Base-by-base conservation (phyloP, 2,888 invertebrate genomes). In the Neuroscelio doddi region DNA sequence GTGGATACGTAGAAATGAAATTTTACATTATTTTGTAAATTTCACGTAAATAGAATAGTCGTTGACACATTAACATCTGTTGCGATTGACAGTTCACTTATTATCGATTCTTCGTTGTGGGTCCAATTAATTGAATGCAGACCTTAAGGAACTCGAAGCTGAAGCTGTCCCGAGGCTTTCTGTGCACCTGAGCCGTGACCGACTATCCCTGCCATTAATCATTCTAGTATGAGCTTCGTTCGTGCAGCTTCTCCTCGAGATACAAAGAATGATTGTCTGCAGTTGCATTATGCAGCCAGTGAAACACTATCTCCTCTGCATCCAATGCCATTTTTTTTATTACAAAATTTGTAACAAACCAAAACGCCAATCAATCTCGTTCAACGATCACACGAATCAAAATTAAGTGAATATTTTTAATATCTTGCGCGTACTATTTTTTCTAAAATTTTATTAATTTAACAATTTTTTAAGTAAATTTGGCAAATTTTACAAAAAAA, bases 141-240 rank as follows among this genome's bases (percentile, higher is more conserved):
- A 45, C 17, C 53, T 29, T 16, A 38, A 45, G 44, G 41, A 36
- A 42, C 47, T 44, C 27, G 14, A 16, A 15, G 15, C 14, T 32
- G 10, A 29, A 36, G 10, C 27, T 16, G 36, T 49, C 49, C 39
- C 32, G 32, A 34, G 44, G 45, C 39, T 15, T 34, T 9, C 47
- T 7, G 44, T 45, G 59, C 64, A 64, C 59, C 64, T 59, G 64
- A 64, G 58, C 64, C 64, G 64, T 64, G 64, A 64, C 64, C 64
- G 57, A 53, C 64, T 44, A 58, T 58, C 49, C 45, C 36, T 17
- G 53, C 64, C 36, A 58, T 64, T 64, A 64, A 64, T 64, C 58
- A 64, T 64, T 58, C 64, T 17, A 29, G 32, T 58, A 58, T 50
- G 58, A 64, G 64, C 44, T 32, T 32, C 39, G 39, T 45, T 41